Evolutionary conservation across 2,113 vertebrate species (phyloP), one percentile per base, ranked within the genome.

Genomic region (Mesembrinibis cayennensis): DNA sequence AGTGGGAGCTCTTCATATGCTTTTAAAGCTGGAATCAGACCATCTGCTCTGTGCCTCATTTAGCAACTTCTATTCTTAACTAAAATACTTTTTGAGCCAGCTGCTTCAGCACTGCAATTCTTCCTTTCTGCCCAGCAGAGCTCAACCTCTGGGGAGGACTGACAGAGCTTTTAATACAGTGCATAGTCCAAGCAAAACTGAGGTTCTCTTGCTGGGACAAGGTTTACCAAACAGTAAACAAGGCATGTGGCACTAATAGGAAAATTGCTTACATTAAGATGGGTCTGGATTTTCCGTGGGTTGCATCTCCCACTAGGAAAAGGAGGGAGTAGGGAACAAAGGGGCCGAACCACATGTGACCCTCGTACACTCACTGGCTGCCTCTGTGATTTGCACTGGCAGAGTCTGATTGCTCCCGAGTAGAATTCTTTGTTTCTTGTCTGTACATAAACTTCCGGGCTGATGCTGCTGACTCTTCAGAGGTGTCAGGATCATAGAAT

Each of bases 11-110:
- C 50, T 90, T 93, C 76, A 49, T 91, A 49, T 66, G 73, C 76
- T 89, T 95, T 96, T 89, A 94, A 93, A 95, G 83, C 83, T 89
- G 70, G 72, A 97, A 92, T 94, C 87, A 72, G 81, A 90, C 93
- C 94, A 95, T 95, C 91, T 95, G 94, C 74, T 95, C 59, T 7
- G 59, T 85, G 84, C 89, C 95, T 94, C 94, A 82, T 95, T 95
- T 93, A 97, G 94, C 82, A 97, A 81, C 93, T 93, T 90, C 91
- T 91, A 70, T 91, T 96, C 91, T 96, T 96, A 94, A 97, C 91
- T 93, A 93, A 85, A 96, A 87, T 49, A 91, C 49, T 94, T 93
- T 65, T 82, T 82, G 42, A 96, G 74, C 87, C 93, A 95, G 94
- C 78, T 96, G 82, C 94, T 86, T 87, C 66, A 82, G 70, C 78